Evolutionary conservation across 2,888 invertebrate species (phyloP).

Genomic region (Dicycla oo): DNA sequence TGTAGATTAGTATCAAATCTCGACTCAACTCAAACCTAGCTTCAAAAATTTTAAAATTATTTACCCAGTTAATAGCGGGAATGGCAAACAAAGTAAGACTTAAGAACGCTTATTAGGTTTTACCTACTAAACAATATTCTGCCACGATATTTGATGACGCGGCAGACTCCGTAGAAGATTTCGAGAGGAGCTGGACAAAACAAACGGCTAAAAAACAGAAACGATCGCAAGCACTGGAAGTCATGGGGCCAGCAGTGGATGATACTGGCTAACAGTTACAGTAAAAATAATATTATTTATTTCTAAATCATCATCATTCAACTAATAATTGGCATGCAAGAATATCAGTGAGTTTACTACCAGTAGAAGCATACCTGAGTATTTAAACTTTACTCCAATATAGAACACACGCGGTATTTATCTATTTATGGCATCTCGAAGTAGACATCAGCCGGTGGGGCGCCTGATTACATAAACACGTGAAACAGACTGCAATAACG

Average conservation of each 20-base stretch:
- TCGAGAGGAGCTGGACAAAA: too few relatives aligned
- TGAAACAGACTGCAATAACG: conserved; percentile 21
- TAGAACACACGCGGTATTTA: background rate
- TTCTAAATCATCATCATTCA: too few relatives aligned
- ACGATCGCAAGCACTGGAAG: too few relatives aligned
- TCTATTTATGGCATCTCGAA: conserved; percentile 29
- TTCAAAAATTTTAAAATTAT: background rate
- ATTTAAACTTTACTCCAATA: too few relatives aligned
- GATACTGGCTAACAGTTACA: too few relatives aligned
- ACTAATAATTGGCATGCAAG: too few relatives aligned
- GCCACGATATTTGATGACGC: background rate
- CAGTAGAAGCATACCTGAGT: background rate
- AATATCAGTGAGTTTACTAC: background rate
- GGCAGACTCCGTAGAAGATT: too few relatives aligned
- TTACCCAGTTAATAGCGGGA: background rate
- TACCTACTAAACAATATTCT: background rate
- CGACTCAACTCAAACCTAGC: background rate
- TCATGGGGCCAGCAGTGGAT: too few relatives aligned
- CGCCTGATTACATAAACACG: conserved; percentile 40
- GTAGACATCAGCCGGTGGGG: conserved; percentile 44
- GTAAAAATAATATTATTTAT: too few relatives aligned
- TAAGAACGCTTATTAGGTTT: background rate
- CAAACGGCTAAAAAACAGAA: too few relatives aligned
- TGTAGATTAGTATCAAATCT: conserved; percentile 10
- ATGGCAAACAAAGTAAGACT: background rate